Evolutionary conservation across 2,113 vertebrate genomes (phyloP).

Genomic region (Perca flavescens): DNA sequence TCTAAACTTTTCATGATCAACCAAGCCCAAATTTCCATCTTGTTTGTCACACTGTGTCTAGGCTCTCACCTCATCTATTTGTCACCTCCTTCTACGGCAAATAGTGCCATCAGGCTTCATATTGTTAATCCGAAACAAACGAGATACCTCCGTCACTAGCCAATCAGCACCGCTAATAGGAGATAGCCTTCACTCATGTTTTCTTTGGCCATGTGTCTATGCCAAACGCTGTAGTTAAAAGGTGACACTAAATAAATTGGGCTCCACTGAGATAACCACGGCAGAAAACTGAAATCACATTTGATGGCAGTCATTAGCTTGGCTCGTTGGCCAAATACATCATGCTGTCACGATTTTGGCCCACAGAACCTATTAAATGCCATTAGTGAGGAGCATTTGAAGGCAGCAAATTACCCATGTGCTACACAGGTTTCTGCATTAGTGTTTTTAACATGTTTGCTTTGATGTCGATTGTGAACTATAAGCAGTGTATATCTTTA

Average conservation of each 20-base stretch:
- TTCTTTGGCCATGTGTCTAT: slow-evolving; percentile 71
- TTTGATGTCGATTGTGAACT: slow-evolving; percentile 49
- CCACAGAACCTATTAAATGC: slow-evolving; percentile 79
- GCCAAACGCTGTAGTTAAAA: slow-evolving; percentile 78
- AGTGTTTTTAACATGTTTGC: slow-evolving; percentile 61
- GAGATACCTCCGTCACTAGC: slow-evolving; percentile 64
- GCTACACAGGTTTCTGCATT: slow-evolving; percentile 58
- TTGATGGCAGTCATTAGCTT: slow-evolving; percentile 85
- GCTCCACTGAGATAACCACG: slow-evolving; percentile 75
- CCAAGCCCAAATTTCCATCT: slow-evolving; percentile 47
- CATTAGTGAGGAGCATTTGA: slow-evolving; percentile 73
- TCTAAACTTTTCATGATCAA: slow-evolving; percentile 44
- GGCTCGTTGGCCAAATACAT: slow-evolving; percentile 81
- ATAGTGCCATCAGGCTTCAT: slow-evolving; percentile 55
- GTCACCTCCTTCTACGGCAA: slow-evolving; percentile 54
- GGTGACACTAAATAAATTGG: slow-evolving; percentile 85
- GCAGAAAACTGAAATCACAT: slow-evolving; percentile 81
- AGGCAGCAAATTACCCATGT: slow-evolving; percentile 73
- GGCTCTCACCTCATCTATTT: slow-evolving; percentile 38
- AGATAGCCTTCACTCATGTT: slow-evolving; percentile 69
- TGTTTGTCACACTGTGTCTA: slow-evolving; percentile 51
- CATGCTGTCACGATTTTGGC: slow-evolving; percentile 79
- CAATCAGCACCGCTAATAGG: slow-evolving; percentile 72
- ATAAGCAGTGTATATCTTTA: slow-evolving; percentile 10
- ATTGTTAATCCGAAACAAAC: slow-evolving; percentile 67